Base-by-base conservation (phyloP, 2,888 invertebrate genomes). In the Anaspis maculata region DNA sequence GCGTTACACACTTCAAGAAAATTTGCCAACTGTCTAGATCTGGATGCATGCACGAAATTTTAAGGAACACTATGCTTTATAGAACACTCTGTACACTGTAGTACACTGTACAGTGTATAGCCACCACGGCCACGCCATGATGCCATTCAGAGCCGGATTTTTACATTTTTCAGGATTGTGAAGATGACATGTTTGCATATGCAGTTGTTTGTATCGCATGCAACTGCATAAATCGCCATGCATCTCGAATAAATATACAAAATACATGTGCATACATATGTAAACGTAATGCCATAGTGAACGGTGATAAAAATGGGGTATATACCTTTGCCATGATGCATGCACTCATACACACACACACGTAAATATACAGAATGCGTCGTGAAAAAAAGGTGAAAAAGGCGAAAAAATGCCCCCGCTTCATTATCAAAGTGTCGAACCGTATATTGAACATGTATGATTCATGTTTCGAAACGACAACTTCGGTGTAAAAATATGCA, bases 341-440 rank as follows among this genome's bases (percentile, higher is more conserved):
- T 19, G 19, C 24, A 24, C 12, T 7, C 5, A 10, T 10, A 24
- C 12, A 24, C 12, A 24, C 24, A 10, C 24, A 5, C 5, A 19
- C 24, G 10, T 24, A 24, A 5, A 24, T 11, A 24, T 24, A 5
- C 12, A n/a, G n/a, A n/a, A n/a, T n/a, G 10, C 24, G 9, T 9
- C 39, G n/a, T 41, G 41, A 44, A 51, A 49, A 54, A 54, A 50
- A 46, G 44, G n/a, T n/a, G n/a, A n/a, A n/a, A n/a, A n/a, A n/a
- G n/a, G n/a, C n/a, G n/a, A n/a, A n/a, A n/a, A n/a, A n/a, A n/a
- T n/a, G n/a, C n/a, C n/a, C n/a, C 44, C 57, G 61, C 59, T 63
- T 63, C 63, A 63, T 63, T 62, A 63, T 61, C 57, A 58, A 60
- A 59, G 61, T 64, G 63, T 64, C 64, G 62, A 64, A 62, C 58